Base-by-base conservation (phyloP, 2,888 invertebrate genomes). In the Anodontia alba region DNA sequence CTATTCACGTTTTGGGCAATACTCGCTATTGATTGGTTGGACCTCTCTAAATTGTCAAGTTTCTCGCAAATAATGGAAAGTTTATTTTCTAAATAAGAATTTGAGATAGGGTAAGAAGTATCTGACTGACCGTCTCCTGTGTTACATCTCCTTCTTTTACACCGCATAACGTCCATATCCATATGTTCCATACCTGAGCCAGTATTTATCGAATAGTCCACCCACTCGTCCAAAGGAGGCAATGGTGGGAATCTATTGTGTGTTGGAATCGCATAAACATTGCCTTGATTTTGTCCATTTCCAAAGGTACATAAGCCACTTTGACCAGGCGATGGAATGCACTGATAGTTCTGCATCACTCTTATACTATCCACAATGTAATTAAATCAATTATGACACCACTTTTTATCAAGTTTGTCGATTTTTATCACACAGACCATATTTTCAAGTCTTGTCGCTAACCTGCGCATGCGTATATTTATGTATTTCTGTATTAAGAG, bases 191-290 rank as follows among this genome's bases (percentile, higher is more conserved):
- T 5, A 51, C 20, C 51, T 10, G 57, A 29, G 3, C 29, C 57
- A 57, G 7, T 29, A 7, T 57, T 57, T 29, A 57, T 26, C 10
- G 57, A 57, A 57, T 57, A 57, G 7, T 29, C 57, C 57, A 57
- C 57, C 57, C 57, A 57, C 57, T 57, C 57, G 57, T 23, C 57
- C 17, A 57, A 8, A 10, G 57, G 57, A 10, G 57, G 57, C 23
- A 57, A 57, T 57, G 23, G 17, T 29, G 57, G 10, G 57, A 57
- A 57, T 57, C 57, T 57, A 57, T 57, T 57, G 57, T 57, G 57
- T 57, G 57, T 57, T 3, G 57, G 57, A 26, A 57, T 57, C 26
- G 57, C 57, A 57, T 57, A 57, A 7, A 57, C 23, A 57, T 57
- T 29, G 17, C 57, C 8, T n/a, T n/a, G n/a, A 57, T 26, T 57